Evolutionary conservation across 1,140 invertebrate genomes (phyloP).

Genomic region (Oscheius sp.): DNA sequence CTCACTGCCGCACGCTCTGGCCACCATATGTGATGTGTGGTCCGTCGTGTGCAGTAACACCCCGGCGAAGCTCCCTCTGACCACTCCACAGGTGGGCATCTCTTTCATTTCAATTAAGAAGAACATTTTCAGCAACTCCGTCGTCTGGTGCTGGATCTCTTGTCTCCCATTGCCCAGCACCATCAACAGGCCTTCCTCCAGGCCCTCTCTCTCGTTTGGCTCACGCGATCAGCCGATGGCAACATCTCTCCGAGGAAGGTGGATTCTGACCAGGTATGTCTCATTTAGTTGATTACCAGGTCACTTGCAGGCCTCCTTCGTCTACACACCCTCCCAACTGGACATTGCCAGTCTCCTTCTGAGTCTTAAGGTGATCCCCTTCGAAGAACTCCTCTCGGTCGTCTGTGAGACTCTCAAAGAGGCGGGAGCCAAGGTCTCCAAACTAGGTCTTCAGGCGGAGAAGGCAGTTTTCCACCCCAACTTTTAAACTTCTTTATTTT

Average conservation of each 20-base stretch:
- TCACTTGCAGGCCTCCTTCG: slow-evolving; percentile 42
- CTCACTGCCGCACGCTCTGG: slow-evolving; percentile 77
- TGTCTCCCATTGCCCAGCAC: slow-evolving; percentile 81
- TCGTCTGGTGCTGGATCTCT: slow-evolving; percentile 77
- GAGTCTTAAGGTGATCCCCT: slow-evolving; percentile 74
- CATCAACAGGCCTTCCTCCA: slow-evolving; percentile 79
- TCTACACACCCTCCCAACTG: slow-evolving; percentile 49
- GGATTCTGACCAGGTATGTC: not conserved
- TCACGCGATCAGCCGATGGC: slow-evolving; percentile 65
- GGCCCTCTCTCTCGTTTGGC: slow-evolving; percentile 83
- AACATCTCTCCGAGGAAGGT: slow-evolving; percentile 21
- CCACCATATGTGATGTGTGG: slow-evolving; percentile 78
- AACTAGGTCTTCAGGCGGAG: slow-evolving; percentile 63
- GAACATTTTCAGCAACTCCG: slow-evolving; percentile 67
- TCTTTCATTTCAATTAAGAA: slow-evolving; percentile 21
- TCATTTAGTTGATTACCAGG: not conserved
- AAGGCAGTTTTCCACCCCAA: slow-evolving; percentile 55
- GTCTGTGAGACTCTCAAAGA: slow-evolving; percentile 77
- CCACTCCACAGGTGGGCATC: slow-evolving; percentile 51
- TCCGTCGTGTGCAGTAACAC: slow-evolving; percentile 66
- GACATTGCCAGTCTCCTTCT: slow-evolving; percentile 51
- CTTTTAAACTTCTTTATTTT: not conserved
- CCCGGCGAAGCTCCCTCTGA: slow-evolving; percentile 33
- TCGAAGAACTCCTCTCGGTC: slow-evolving; percentile 81
- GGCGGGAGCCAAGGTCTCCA: slow-evolving; percentile 67